Evolutionary conservation across 2,888 invertebrate species (phyloP).

Genomic region (Halictus quadricinctus): DNA sequence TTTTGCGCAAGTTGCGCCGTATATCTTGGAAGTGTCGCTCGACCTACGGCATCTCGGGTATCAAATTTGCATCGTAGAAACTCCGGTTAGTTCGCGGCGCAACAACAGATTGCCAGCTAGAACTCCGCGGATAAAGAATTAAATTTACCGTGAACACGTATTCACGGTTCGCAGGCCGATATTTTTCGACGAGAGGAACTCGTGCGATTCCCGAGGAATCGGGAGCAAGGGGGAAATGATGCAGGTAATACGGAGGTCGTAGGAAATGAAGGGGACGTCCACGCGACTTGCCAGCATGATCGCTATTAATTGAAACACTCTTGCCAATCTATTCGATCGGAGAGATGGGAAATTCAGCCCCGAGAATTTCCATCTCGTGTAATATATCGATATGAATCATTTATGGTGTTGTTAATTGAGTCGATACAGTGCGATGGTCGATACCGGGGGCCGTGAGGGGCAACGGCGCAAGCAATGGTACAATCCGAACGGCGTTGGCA

Average conservation of each 20-base stretch:
- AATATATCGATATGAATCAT: constrained; percentile 59
- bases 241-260: neutral
- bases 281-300: neutral
- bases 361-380: constrained; percentile 46
- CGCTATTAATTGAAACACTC: constrained; percentile 20
- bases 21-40: neutral
- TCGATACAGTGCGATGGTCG: constrained; percentile 54
- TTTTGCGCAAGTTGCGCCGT: neutral
- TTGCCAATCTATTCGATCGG: constrained; percentile 40
- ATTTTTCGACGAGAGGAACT: neutral
- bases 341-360: constrained; percentile 21
- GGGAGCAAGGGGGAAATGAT: neutral
- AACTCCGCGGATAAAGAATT: neutral
- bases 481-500: constrained; percentile 60
- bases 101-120: neutral
- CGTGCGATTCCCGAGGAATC: neutral
- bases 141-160: neutral
- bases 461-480: constrained; percentile 57
- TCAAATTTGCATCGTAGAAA: constrained; percentile 15
- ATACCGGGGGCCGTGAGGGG: constrained; percentile 47
- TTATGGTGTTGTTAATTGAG: constrained; percentile 65
- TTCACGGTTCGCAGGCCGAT: neutral
- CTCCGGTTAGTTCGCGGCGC: neutral
- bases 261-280: neutral
- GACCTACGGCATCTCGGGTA: neutral